Evolutionary conservation across 2,113 vertebrate genomes (phyloP).

Genomic region (Bettongia penicillata): DNA sequence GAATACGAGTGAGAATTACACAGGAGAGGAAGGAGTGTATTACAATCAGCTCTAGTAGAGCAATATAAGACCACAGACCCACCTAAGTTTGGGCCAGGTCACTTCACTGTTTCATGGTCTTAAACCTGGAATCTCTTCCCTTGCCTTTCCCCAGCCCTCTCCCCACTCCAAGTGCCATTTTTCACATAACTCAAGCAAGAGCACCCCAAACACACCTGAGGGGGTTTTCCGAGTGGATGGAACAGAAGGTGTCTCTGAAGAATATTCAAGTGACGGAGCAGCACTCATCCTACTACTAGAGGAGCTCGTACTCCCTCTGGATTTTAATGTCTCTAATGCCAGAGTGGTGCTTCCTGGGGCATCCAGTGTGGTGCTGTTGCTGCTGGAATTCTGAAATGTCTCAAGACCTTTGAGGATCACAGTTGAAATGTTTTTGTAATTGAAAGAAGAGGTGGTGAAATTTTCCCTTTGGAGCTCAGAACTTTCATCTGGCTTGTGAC

Average conservation of each 20-base stretch:
- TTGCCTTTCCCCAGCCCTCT: background rate
- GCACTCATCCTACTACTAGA: background rate
- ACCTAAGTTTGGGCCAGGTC: background rate
- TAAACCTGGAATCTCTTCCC: background rate
- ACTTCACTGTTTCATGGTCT: background rate
- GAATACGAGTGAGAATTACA: background rate
- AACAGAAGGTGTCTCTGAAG: background rate
- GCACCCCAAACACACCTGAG: slow-evolving; percentile 68
- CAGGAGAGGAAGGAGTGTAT: background rate
- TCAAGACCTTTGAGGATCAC: slow-evolving; percentile 76
- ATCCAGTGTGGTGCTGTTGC: background rate
- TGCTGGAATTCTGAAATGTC: slow-evolving; percentile 74
- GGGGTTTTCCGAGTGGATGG: background rate
- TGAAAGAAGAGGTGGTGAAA: slow-evolving; percentile 61
- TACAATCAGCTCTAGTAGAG: background rate
- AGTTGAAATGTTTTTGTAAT: slow-evolving; percentile 80
- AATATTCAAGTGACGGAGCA: rapidly evolving
- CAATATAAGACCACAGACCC: background rate
- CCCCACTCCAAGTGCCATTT: background rate
- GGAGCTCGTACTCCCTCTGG: background rate
- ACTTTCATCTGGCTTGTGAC: slow-evolving; percentile 15
- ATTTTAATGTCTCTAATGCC: background rate
- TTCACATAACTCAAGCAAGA: background rate
- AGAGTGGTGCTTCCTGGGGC: slow-evolving; percentile 12
- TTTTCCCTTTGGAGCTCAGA: slow-evolving; percentile 60